A percentile compares a stretch with the other conserved stretches of the same genome.
Conservation (phyloP, 2,888 invertebrate species). For the Limnephilus rhombicus region DNA sequence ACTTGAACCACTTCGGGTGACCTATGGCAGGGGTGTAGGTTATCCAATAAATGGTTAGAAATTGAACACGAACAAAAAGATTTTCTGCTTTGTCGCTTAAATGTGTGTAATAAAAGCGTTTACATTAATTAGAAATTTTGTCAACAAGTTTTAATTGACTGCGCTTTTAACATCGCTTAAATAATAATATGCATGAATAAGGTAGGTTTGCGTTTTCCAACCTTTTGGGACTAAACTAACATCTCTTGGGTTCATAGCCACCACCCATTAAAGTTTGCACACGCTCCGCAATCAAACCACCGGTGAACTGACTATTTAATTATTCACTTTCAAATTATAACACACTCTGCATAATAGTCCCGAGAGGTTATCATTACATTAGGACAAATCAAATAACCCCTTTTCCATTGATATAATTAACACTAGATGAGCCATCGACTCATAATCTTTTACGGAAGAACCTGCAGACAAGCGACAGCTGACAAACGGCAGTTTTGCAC, state of each 20-base stretch:
- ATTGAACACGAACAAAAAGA: not conserved
- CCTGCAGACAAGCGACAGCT: too few species aligned
- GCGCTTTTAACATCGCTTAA: too few species aligned
- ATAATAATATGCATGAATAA: not conserved
- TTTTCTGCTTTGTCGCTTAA: not conserved
- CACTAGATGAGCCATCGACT: not conserved
- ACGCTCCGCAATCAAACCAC: not conserved
- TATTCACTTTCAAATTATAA: not conserved
- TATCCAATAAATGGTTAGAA: too few species aligned
- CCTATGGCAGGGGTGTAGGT: too few species aligned
- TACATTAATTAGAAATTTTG: not conserved
- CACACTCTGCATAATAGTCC: not conserved
- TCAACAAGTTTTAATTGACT: not conserved
- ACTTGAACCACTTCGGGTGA: too few species aligned
- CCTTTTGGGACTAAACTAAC: too few species aligned
- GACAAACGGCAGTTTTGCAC: too few species aligned
- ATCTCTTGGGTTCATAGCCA: not conserved
- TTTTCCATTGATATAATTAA: not conserved
- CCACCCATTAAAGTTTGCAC: not conserved
- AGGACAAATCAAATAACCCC: not conserved
- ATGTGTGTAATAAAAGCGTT: not conserved
- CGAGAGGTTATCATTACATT: slow-evolving; percentile 1
- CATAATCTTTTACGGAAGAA: not conserved
- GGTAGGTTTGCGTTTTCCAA: not conserved
- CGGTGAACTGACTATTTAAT: not conserved